Base-by-base conservation (phyloP, 2,888 invertebrate species). In the Troilus luridus region DNA sequence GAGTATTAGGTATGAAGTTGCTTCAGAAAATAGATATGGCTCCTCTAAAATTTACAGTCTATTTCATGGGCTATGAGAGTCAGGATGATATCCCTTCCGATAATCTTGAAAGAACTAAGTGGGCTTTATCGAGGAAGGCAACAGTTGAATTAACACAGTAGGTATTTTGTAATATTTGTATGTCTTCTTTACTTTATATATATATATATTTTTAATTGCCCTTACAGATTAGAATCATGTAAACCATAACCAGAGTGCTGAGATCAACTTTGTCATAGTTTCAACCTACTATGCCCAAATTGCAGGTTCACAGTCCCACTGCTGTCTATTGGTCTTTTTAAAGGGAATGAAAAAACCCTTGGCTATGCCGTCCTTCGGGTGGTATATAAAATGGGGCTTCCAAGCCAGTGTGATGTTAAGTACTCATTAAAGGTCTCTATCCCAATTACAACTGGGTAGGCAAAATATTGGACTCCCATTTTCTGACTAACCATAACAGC, bases 61-160 rank as follows among this genome's bases (percentile, higher is more conserved):
- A 98, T 94, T 99, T 99, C 94, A 96, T 98, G 96, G 98, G 98
- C 0, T 99, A 97, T 94, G 98, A 98, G 94, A 95, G 96, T 90
- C 95, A 96, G 0, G 95, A 95, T 2, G 97, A 98, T 88, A 95
- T 98, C 19, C 98, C 98, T 0, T 94, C 95, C 1, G 97, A 98
- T 93, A 95, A 96, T 77, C 95, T 94, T 6, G 96, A 97, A 88
- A 95, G 97, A 91, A 95, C 95, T 0, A 94, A 95, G 90, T 99
- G 98, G 98, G 96, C 98, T 0, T 96, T 98, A 94, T 96, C 96
- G 0, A 96, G 97, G 93, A 98, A 97, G 94, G 98, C 97, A 6
- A 98, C 98, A 0, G 94, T 99, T 93, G 98, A 99, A 94, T 95
- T 99, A 81, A 99, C 99, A 12, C 98, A 99, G 98, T 98, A 94